Evolutionary conservation across 1,140 invertebrate species (phyloP).

Genomic region (Muscidifurax raptorellus): DNA sequence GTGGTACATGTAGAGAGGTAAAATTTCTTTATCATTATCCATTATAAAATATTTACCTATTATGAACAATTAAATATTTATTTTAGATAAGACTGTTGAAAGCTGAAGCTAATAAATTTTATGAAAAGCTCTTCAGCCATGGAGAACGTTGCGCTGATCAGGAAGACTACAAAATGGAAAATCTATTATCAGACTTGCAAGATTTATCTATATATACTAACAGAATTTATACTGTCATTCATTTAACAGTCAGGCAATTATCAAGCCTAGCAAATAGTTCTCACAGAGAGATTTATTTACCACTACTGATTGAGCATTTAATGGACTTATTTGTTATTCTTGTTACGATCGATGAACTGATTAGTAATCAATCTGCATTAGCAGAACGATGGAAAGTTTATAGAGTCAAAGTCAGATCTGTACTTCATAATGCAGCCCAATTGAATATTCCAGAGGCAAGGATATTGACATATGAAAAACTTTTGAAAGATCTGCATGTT

Average conservation of each 20-base stretch:
- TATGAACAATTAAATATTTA: slow-evolving; percentile 12
- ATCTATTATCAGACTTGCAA: slow-evolving; percentile 67
- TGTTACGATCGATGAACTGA: slow-evolving; percentile 83
- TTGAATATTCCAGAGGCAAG: slow-evolving; percentile 78
- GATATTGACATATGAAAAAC: slow-evolving; percentile 80
- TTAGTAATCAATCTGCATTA: slow-evolving; percentile 78
- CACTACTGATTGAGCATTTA: slow-evolving; percentile 77
- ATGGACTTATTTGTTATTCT: slow-evolving; percentile 82
- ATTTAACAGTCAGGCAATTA: slow-evolving; percentile 66
- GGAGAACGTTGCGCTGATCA: slow-evolving; percentile 75
- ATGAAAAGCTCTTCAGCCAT: slow-evolving; percentile 79
- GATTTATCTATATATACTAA: slow-evolving; percentile 75
- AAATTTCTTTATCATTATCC: background rate
- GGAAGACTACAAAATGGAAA: slow-evolving; percentile 62
- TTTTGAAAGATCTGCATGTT: slow-evolving; percentile 81
- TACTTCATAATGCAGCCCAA: slow-evolving; percentile 81
- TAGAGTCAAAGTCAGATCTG: slow-evolving; percentile 81
- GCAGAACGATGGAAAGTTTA: slow-evolving; percentile 84
- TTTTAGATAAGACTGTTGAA: slow-evolving; percentile 79
- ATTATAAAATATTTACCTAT: background rate
- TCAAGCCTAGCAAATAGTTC: slow-evolving; percentile 63
- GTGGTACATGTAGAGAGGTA: slow-evolving; percentile 85
- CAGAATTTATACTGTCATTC: slow-evolving; percentile 65
- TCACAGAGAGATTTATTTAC: slow-evolving; percentile 67
- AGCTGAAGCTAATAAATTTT: slow-evolving; percentile 82